Evolutionary conservation across 2,888 invertebrate genomes (phyloP).

Genomic region (Dioctria rufipes): DNA sequence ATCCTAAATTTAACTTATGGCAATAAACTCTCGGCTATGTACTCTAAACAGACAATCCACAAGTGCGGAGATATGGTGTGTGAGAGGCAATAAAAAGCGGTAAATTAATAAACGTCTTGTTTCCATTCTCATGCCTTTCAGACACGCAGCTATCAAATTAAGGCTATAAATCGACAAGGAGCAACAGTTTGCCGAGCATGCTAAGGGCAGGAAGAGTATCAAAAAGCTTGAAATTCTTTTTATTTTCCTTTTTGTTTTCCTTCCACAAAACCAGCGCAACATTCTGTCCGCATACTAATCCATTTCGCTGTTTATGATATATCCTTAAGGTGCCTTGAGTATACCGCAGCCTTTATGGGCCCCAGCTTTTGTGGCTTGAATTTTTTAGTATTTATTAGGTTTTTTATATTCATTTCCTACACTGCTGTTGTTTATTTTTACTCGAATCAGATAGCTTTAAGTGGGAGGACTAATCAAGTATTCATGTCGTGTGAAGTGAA

Average conservation of each 20-base stretch:
- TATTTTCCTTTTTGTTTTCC: constrained; percentile 15
- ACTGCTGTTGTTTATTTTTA: neutral
- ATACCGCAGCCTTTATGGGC: neutral
- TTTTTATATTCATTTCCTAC: neutral
- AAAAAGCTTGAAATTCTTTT: constrained; percentile 16
- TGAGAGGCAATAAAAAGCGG: constrained; percentile 34
- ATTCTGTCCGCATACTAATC: too few relatives aligned
- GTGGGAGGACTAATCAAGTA: constrained; percentile 28
- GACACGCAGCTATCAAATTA: constrained; percentile 31
- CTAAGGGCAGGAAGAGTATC: constrained; percentile 31
- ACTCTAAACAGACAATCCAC: too few relatives aligned
- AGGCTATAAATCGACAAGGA: constrained; percentile 30
- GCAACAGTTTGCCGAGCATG: constrained; percentile 38
- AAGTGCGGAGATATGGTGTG: neutral
- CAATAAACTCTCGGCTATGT: too few relatives aligned
- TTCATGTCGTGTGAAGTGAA: constrained; percentile 31
- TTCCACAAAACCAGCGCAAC: neutral
- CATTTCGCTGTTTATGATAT: neutral
- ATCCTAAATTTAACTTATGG: too few relatives aligned
- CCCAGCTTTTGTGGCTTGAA: neutral
- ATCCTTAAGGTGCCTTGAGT: constrained; percentile 19
- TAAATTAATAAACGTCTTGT: constrained; percentile 42
- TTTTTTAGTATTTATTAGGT: constrained; percentile 15
- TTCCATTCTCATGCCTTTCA: constrained; percentile 11
- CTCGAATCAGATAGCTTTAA: constrained; percentile 1